Evolutionary conservation across 2,797 vertebrate species (phyloP), one percentile per base, ranked within the genome.

Genomic region (Scolopax rusticola): DNA sequence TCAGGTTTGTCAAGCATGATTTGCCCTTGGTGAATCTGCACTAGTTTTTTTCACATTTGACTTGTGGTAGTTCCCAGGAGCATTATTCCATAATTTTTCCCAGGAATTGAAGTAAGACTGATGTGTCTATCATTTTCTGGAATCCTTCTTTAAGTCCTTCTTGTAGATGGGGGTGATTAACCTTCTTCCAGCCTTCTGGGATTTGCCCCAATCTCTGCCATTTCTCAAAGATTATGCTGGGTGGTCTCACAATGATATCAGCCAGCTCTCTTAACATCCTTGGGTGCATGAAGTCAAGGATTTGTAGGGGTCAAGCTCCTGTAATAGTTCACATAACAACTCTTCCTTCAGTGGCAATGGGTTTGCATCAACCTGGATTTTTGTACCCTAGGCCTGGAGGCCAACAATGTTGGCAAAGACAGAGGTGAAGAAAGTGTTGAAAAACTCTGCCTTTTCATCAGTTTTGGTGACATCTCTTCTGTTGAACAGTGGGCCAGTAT

Each of bases 221-320:
- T 11, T 65, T 87, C 51, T 50, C 17, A 43, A 50, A 50, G 45
- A 40, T 40, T 38, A 54, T 17, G 23, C 19, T 40, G 6, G 60
- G 4, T 0, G 1, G 25, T 11, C 40, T 60, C 4, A 2, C 9
- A 47, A 38, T 1, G 2, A 38, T 2, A 0, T 74, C 33, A 74
- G 21, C 10, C 23, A 80, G 23, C 18, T 56, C 15, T 50, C 36
- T 61, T 74, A 61, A 75, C 15, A 61, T 8, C 10, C 7, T 54
- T 1, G 1, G 32, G 6, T 48, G 27, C 6, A 50, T 33, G 48
- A 8, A 8, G 4, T 84, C 47, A 40, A 25, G n/a, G 24, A n/a
- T 68, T 56, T 61, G 18, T 28, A 50, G 32, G 18, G 8, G 18
- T 61, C 30, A 75, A 50, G 23, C 7, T 85, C 11, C 19, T 74